Base-by-base conservation (phyloP, 2,888 invertebrate genomes). In the Scaptomyza cyrtandrae region DNA sequence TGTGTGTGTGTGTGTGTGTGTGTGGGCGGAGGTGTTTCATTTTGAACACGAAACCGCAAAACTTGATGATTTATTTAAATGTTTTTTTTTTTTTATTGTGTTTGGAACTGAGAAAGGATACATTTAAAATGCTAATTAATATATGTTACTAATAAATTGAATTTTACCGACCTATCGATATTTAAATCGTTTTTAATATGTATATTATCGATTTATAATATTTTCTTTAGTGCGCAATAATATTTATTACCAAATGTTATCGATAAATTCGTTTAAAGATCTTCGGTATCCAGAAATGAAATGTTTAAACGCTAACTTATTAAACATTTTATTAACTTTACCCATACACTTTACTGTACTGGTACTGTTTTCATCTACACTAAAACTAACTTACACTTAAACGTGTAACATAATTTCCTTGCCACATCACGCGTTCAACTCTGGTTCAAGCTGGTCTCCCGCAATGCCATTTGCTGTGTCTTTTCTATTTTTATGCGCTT, bases 21-120 rank as follows among this genome's bases (percentile, higher is more conserved):
- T 39, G 39, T 16, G 16, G 16, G 14, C 14, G 39, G 14, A 14
- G 39, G 16, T 16, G 41, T 41, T 10, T 41, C 16, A 16, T 41
- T 41, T 41, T 41, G 10, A 45, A 27, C 44, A 24, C 13, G 44
- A 24, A 13, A 13, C 27, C 13, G 19, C 44, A 3, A n/a, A n/a
- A 27, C n/a, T 7, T 27, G 19, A 16, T 16, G n/a, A 55, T 55
- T 55, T 45, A 31, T 55, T 45, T 7, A 39, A n/a, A 37, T 27
- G 13, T 19, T 19, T 19, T 19, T 43, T 54, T 54, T 14, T 6
- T n/a, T 39, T 10, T 33, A 35, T 35, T 35, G 13, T 24, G 14
- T 27, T 39, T 6, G 37, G 5, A 37, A n/a, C n/a, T 37, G n/a
- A 37, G 6, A 37, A 37, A 37, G 37, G 37, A 37, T 37, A 37